Base-by-base conservation (phyloP, 1,140 invertebrate species). In the Panagrolaimus sp. region DNA sequence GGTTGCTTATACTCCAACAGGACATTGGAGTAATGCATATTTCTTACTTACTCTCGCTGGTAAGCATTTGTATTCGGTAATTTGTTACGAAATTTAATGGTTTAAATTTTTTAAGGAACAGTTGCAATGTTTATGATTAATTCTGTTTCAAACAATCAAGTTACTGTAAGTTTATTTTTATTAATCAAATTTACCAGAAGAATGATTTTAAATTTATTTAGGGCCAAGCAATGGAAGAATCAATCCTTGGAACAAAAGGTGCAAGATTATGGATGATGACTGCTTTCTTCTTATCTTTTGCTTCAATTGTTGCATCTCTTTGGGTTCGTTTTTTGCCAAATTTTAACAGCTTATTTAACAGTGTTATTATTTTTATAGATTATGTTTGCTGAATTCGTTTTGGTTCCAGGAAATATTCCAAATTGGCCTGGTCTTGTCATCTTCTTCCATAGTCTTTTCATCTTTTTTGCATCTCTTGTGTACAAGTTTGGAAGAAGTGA, bases 271-370 rank as follows among this genome's bases (percentile, higher is more conserved):
- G 94, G 93, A 85, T 99, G 0, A 96, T 98, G 81, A 84, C 95
- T 61, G 96, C 94, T 5, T 96, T 98, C 85, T 89, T 98, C 0
- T 88, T 98, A 76, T 92, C 92, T 65, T 98, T 99, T 86, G 91
- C 91, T 0, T 89, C 93, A 3, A 88, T 98, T 9, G 96, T 98
- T 81, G 93, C 92, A 25, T 89, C 93, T 11, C 90, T 91, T 78
- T 96, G 93, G 93, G 92, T 98, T 73, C 87, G 98, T 68, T 94
- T 38, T 4, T 38, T 38, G 31, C 7, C 7, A n/a, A n/a, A 2
- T 38, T 38, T 38, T 38, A 7, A 38, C 2, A 4, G 7, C 31
- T 38, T 2, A 4, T 4, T 7, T 7, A 4, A 38, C 51, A 20
- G 11, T 27, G n/a, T 57, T 27, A 92, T 92, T n/a, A 20, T 89